Percentiles rank a stretch among this genome's conserved stretches.
These are phyloP conservation scores for Drosophila auraria DNA, from an alignment of 1,140 invertebrate species.

Conservation along the genomic window DNA sequence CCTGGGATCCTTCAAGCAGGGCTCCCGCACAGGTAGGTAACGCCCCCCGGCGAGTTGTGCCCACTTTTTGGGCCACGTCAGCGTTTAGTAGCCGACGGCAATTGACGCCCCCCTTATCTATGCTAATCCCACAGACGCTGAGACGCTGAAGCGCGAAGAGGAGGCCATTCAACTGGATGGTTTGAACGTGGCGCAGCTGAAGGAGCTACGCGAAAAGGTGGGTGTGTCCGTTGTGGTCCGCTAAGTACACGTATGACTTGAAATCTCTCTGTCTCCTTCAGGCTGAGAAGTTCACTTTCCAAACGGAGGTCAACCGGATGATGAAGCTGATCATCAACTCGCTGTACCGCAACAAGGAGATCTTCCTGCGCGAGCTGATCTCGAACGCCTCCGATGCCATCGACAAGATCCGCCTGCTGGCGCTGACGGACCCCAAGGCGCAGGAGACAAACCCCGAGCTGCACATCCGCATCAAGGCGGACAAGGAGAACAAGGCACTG, in stretches of 20 bases:
- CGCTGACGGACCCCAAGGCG: slow-evolving; percentile 93
- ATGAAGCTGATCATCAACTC: slow-evolving; percentile 99
- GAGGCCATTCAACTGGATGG: slow-evolving; percentile 99
- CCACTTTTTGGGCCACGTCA: slow-evolving; percentile 65
- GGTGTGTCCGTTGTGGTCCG: background rate
- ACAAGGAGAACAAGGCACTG: slow-evolving; percentile 97
- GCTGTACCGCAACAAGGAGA: slow-evolving; percentile 99
- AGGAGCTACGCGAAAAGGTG: slow-evolving; percentile 93
- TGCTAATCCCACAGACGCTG: slow-evolving; percentile 87
- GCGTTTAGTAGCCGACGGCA: slow-evolving; percentile 39
- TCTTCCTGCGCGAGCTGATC: slow-evolving; percentile 98
- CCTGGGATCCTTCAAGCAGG: slow-evolving; percentile 92
- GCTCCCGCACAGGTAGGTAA: slow-evolving; percentile 91
- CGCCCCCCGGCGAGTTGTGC: slow-evolving; percentile 26
- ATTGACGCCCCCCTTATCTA: slow-evolving; percentile 51
- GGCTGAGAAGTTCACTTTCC: slow-evolving; percentile 97
- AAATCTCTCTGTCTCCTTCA: slow-evolving; percentile 25
- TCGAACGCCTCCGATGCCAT: slow-evolving; percentile 98
- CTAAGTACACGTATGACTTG: slow-evolving; percentile 35
- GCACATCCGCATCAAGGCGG: slow-evolving; percentile 97
- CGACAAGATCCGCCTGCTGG: slow-evolving; percentile 97
- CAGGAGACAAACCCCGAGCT: slow-evolving; percentile 93
- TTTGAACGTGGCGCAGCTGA: slow-evolving; percentile 96
- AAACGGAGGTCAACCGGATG: slow-evolving; percentile 99
- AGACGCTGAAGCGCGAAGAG: slow-evolving; percentile 94